A percentile compares a stretch with the other conserved stretches of the same genome.
Conservation (phyloP, 2,113 vertebrate species). For the Otocyon megalotis region DNA sequence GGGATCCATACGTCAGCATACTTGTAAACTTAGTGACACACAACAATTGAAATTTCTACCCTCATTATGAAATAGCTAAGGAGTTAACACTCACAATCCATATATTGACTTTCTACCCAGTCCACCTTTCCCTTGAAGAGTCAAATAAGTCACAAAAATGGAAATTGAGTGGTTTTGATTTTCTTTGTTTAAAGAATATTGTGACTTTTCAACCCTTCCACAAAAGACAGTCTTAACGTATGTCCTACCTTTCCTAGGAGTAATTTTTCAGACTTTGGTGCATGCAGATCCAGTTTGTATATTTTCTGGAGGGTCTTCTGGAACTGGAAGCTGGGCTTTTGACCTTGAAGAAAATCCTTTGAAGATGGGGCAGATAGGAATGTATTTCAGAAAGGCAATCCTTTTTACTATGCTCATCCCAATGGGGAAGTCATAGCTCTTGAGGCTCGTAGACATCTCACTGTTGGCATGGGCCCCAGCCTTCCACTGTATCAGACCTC, state of each 20-base stretch:
- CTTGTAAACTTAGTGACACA: neutral
- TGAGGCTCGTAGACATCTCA: conserved; percentile 77
- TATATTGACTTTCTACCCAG: neutral
- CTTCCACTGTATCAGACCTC: conserved; percentile 93
- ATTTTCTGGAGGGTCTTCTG: neutral
- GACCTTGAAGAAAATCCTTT: conserved; percentile 87
- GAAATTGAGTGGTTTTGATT: conserved; percentile 40
- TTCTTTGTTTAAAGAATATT: conserved; percentile 29
- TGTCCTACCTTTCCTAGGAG: conserved; percentile 42
- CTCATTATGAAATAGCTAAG: conserved; percentile 19
- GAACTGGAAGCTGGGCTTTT: neutral
- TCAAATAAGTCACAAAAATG: neutral
- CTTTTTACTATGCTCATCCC: conserved; percentile 91
- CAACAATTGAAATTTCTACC: neutral
- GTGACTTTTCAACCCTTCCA: neutral
- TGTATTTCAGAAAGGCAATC: conserved; percentile 85
- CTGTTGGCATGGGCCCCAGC: conserved; percentile 87
- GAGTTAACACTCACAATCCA: neutral
- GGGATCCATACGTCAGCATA: neutral
- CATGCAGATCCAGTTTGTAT: conserved; percentile 70
- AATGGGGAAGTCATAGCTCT: conserved; percentile 94
- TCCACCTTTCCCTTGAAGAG: neutral
- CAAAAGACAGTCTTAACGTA: neutral
- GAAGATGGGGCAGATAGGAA: conserved; percentile 95
- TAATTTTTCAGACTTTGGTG: conserved; percentile 88